phyloP scores from a whole-genome alignment of 2,888 invertebrate species.

The Schrankia costaestrigalis region DNA sequence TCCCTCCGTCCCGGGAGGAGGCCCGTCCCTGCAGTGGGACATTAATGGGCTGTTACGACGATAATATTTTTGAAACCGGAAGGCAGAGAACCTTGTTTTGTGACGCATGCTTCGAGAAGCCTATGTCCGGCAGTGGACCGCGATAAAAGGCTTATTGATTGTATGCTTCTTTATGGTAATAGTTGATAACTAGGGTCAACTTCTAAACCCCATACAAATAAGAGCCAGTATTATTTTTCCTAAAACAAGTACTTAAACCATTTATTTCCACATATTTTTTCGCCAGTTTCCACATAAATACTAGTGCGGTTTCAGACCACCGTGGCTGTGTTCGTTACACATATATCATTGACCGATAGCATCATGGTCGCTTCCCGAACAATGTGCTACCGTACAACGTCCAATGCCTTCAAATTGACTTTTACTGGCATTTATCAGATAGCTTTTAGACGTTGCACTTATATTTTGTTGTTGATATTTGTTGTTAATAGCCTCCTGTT shows the following conservation, averaged over 20 bases:
- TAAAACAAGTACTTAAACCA: too few relatives aligned
- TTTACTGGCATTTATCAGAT: slow-evolving; percentile 36
- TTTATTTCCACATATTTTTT: slow-evolving; percentile 15
- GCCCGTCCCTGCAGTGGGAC: too few relatives aligned
- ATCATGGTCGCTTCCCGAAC: slow-evolving; percentile 32
- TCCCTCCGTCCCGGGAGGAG: too few relatives aligned
- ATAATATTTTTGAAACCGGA: too few relatives aligned
- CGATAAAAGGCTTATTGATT: too few relatives aligned
- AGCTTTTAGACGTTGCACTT: slow-evolving; percentile 30
- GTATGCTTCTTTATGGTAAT: too few relatives aligned
- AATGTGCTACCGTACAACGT: slow-evolving; percentile 34
- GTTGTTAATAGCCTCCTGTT: slow-evolving; percentile 23
- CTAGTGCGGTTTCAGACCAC: slow-evolving; percentile 21
- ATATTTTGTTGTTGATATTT: slow-evolving; percentile 35
- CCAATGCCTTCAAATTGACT: slow-evolving; percentile 34
- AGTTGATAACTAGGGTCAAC: too few relatives aligned
- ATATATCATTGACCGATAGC: slow-evolving; percentile 35
- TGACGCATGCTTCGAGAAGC: too few relatives aligned
- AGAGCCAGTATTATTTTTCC: not conserved
- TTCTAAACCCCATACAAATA: too few relatives aligned
- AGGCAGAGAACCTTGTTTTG: too few relatives aligned
- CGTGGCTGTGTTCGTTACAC: slow-evolving; percentile 32
- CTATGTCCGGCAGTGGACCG: too few relatives aligned
- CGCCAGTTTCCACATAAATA: slow-evolving; percentile 33
- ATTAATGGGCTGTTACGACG: too few relatives aligned